Conservation (phyloP, 2,113 vertebrate genomes). For the Caranx ignobilis region DNA sequence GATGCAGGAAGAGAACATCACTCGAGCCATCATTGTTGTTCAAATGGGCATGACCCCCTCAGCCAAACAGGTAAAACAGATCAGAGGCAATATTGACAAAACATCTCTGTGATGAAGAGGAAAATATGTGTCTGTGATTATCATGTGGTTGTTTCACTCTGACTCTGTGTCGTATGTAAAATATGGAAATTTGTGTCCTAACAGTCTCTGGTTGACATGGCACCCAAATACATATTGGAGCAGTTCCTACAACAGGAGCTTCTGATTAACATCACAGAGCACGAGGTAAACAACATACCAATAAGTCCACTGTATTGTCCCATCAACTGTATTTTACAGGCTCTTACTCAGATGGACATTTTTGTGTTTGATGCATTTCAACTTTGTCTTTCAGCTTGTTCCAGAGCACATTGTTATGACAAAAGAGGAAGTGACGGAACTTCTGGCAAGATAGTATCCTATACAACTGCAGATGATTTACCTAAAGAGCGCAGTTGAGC, state of each 20-base stretch:
- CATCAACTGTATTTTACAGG: too few species aligned
- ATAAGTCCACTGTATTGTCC: not conserved
- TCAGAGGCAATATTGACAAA: not conserved
- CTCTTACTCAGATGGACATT: not conserved
- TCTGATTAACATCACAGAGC: conserved; percentile 98
- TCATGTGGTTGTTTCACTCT: not conserved
- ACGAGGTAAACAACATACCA: conserved; percentile 86
- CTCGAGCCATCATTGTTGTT: conserved; percentile 94
- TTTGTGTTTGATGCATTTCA: not conserved
- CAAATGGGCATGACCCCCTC: conserved; percentile 99
- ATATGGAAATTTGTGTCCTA: conserved; percentile 11
- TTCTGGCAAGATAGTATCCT: conserved; percentile 98
- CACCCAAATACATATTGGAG: conserved; percentile 97
- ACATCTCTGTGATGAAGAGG: not conserved
- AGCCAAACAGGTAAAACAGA: conserved; percentile 92
- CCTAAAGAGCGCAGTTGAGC: not conserved
- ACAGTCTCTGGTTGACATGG: conserved; percentile 98
- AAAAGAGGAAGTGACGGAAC: conserved; percentile 95
- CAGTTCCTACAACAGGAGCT: conserved; percentile 98
- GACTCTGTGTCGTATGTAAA: not conserved
- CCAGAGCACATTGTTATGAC: conserved; percentile 99
- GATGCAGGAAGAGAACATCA: conserved; percentile 99
- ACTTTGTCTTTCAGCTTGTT: conserved; percentile 86
- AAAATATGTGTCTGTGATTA: not conserved
- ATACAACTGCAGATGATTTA: not conserved